Conservation (phyloP, 1,140 invertebrate genomes). For the Adelges cooleyi region DNA sequence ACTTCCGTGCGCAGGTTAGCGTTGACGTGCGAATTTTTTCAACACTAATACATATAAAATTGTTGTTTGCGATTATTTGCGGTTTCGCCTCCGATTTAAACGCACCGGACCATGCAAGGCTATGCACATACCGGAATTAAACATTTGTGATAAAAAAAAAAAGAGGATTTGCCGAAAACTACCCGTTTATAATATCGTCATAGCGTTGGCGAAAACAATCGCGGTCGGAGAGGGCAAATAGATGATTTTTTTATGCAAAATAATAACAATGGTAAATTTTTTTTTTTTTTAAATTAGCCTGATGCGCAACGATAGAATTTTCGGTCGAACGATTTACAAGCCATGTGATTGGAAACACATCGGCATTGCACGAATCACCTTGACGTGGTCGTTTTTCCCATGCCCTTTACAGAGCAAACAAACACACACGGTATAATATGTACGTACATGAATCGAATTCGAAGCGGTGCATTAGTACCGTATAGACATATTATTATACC, state of each 20-base stretch:
- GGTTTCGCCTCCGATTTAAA: slow-evolving; percentile 4
- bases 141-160: not conserved
- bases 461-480: slow-evolving; percentile 2
- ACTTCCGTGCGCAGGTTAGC: too few species aligned
- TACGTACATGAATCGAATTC: not conserved
- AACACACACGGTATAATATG: too few species aligned
- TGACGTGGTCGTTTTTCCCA: not conserved
- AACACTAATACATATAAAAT: not conserved
- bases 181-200: not conserved
- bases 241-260: too few species aligned
- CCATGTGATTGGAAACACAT: too few species aligned
- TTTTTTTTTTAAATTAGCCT: too few species aligned
- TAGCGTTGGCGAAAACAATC: not conserved
- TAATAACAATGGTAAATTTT: too few species aligned
- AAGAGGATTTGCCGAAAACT: not conserved
- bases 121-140: not conserved
- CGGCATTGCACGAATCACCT: not conserved
- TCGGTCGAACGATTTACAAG: not conserved
- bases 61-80: not conserved
- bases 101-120: slow-evolving; percentile 14
- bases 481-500: not conserved
- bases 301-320: not conserved
- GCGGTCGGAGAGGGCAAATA: not conserved
- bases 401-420: not conserved
- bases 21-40: too few species aligned